Evolutionary conservation across 2,113 vertebrate species (phyloP).

Genomic region (Cepphus grylle): DNA sequence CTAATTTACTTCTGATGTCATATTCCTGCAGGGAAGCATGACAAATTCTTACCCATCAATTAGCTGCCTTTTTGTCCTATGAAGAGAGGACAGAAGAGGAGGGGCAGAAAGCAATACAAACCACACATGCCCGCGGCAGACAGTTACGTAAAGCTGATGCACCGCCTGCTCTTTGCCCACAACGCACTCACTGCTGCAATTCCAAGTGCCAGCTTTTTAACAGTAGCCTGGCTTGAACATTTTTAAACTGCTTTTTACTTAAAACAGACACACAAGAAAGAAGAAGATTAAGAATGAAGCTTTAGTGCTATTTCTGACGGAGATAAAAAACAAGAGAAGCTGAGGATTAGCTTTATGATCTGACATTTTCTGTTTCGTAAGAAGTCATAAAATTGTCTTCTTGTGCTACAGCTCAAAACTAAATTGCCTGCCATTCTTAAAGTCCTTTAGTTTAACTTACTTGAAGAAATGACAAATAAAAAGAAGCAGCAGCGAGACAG

Average conservation of each 20-base stretch:
- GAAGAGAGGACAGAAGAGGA: background rate
- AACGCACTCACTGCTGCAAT: background rate
- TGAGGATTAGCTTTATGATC: background rate
- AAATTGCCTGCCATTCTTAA: background rate
- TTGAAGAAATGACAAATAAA: background rate
- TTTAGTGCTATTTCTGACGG: background rate
- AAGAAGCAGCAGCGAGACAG: background rate
- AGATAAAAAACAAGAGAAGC: background rate
- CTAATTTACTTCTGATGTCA: slow-evolving; percentile 27
- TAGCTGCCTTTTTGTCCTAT: background rate
- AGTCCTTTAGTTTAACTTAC: background rate
- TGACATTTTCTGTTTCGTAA: background rate
- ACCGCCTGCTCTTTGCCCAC: background rate
- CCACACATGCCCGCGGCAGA: background rate
- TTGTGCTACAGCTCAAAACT: background rate
- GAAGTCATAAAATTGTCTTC: background rate
- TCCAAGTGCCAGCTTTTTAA: background rate
- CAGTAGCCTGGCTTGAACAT: background rate
- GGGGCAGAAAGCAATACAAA: background rate
- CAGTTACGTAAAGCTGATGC: slow-evolving; percentile 28
- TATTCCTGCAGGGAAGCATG: background rate
- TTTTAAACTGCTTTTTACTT: background rate
- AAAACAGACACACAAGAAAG: background rate
- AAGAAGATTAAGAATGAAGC: background rate
- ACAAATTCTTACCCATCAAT: slow-evolving; percentile 42